Evolutionary conservation across 1,140 invertebrate species (phyloP), one percentile per base, ranked within the genome.

Genomic region (Cyclargus thomasi): DNA sequence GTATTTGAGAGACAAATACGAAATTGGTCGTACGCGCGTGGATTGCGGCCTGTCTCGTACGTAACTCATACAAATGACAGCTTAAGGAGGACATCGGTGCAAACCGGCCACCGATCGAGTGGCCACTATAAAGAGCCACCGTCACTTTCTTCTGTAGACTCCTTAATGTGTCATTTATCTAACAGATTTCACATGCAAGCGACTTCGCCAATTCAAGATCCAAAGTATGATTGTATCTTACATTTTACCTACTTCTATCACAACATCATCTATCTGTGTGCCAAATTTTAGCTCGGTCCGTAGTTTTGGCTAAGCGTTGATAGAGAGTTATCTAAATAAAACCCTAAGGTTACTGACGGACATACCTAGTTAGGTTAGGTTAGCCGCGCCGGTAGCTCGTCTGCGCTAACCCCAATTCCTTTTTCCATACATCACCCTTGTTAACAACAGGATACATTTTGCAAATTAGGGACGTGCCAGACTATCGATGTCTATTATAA

Each of bases 351-450:
- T n/a, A n/a, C n/a, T n/a, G n/a, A n/a, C n/a, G n/a, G n/a, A n/a
- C n/a, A n/a, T n/a, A n/a, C n/a, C n/a, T n/a, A n/a, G n/a, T n/a
- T n/a, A n/a, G n/a, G n/a, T n/a, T n/a, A n/a, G n/a, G n/a, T n/a
- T n/a, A n/a, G n/a, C n/a, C n/a, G n/a, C 0, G 39, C 1, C 11
- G 14, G 8, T 47, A 47, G 39, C 39, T 16, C 39, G 39, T 47
- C 39, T 47, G 39, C 39, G 14, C 10, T 1, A 47, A 11, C 39
- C 55, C 55, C 5, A 20, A 80, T 85, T 85, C 81, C 83, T 83
- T 83, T 83, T 82, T 77, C 78, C 77, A 85, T 85, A 80, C 78
- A 79, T 83, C 80, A 85, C 78, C 74, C 65, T 67, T 78, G 74
- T 75, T 81, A 75, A 79, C 77, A 80, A 78, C 79, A 80, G 83